phyloP scores from a whole-genome alignment of 2,797 vertebrate genomes.

The Onychomys arenicola region DNA sequence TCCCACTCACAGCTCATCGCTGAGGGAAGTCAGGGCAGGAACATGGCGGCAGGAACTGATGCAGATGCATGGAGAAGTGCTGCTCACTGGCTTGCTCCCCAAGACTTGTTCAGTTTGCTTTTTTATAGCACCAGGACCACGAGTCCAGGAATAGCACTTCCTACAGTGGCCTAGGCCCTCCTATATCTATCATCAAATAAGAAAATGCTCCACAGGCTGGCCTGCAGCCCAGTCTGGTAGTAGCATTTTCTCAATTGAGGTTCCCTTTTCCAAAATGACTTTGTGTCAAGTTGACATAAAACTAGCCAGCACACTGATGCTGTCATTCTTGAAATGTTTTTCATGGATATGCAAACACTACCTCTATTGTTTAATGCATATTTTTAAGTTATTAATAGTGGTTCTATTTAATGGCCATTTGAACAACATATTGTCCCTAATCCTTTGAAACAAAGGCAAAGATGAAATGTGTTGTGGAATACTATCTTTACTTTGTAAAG shows the following conservation, averaged over 20 bases:
- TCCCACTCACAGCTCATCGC: not conserved
- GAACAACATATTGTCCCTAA: not conserved
- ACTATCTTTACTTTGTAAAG: not conserved
- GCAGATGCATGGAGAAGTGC: not conserved
- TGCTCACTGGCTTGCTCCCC: not conserved
- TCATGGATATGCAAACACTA: not conserved
- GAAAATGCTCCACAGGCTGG: not conserved
- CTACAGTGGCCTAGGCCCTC: not conserved
- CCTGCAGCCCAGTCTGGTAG: no score
- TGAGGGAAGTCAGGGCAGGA: not conserved
- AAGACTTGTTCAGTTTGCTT: no score
- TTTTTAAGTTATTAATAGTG: not conserved
- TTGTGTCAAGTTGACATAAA: not conserved
- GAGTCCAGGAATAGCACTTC: not conserved
- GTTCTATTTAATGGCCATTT: not conserved
- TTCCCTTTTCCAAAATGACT: not conserved
- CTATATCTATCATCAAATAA: not conserved
- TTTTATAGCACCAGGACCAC: not conserved
- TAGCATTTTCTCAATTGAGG: not conserved
- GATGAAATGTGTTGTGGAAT: not conserved
- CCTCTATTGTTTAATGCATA: not conserved
- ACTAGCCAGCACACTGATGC: not conserved
- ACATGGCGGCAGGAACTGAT: not conserved
- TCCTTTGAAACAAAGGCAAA: not conserved
- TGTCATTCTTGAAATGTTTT: constrained; percentile 20